Conservation (phyloP, 1,140 invertebrate species). For the Calephelis nemesis region DNA sequence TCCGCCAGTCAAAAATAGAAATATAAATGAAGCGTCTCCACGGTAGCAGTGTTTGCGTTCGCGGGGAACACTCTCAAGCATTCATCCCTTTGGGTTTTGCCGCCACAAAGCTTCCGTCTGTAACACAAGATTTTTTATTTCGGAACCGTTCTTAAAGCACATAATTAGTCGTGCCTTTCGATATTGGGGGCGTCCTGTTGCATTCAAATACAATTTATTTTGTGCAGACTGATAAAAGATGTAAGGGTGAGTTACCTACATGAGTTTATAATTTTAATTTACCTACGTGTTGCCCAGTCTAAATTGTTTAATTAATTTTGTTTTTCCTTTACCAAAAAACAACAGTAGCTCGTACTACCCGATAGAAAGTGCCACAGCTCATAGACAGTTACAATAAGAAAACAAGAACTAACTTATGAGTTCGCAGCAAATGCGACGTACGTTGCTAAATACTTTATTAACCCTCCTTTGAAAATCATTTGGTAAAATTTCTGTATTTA, state of each 20-base stretch:
- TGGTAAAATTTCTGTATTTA: too few species aligned
- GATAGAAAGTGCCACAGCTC: too few species aligned
- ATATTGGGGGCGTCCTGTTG: slow-evolving; percentile 54
- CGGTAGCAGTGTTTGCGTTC: slow-evolving; percentile 20
- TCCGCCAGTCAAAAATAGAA: not conserved
- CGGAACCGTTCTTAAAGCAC: slow-evolving; percentile 72
- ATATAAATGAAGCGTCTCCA: slow-evolving; percentile 21
- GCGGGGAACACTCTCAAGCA: slow-evolving; percentile 16
- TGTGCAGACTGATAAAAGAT: slow-evolving; percentile 24
- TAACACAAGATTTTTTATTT: slow-evolving; percentile 62
- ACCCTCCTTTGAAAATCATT: too few species aligned
- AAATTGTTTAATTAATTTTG: not conserved
- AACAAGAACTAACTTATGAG: too few species aligned
- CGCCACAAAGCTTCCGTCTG: slow-evolving; percentile 55
- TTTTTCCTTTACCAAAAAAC: not conserved
- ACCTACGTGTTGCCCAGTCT: not conserved
- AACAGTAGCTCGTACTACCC: too few species aligned
- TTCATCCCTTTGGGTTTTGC: slow-evolving; percentile 47
- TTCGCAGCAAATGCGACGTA: too few species aligned
- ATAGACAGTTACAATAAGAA: too few species aligned
- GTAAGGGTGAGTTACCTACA: not conserved
- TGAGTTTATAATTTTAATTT: not conserved
- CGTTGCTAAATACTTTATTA: too few species aligned
- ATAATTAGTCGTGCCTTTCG: slow-evolving; percentile 66
- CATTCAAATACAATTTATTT: slow-evolving; percentile 52